Conservation (phyloP, 2,888 invertebrate genomes). For the Mimachlamys varia region DNA sequence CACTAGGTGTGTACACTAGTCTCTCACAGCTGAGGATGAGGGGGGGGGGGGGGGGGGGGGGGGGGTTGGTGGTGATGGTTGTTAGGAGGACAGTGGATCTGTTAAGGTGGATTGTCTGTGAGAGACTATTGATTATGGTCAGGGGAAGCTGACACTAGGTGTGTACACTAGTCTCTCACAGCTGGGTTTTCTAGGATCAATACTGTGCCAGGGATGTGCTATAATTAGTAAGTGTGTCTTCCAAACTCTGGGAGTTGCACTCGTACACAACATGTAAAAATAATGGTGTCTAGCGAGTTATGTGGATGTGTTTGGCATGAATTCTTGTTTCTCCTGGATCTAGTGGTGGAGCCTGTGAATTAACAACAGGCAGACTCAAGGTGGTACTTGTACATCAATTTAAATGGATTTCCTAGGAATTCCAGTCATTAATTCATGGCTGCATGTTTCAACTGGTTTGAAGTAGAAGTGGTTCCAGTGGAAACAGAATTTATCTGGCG, state of each 20-base stretch:
- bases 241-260: conserved; percentile 20
- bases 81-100: background rate
- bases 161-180: conserved; percentile 25
- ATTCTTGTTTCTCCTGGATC: background rate
- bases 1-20: no score
- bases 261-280: conserved; percentile 28
- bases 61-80: background rate
- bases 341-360: background rate
- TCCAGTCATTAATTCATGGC: background rate
- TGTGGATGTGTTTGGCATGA: background rate
- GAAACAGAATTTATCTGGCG: background rate
- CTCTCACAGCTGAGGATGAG: background rate
- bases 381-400: conserved; percentile 8
- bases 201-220: conserved; percentile 13
- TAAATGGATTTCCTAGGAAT: conserved; percentile 17
- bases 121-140: background rate
- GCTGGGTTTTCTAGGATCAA: conserved; percentile 36
- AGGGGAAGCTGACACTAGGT: background rate
- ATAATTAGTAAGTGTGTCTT: conserved; percentile 34
- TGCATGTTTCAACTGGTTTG: conserved; percentile 9
- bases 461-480: background rate
- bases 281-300: conserved; percentile 17
- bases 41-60: background rate
- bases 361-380: background rate
- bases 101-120: background rate